These are phyloP conservation scores for Holacanthella duospinosa DNA, from an alignment of 2,888 invertebrate genomes.

Conservation along the genomic window DNA sequence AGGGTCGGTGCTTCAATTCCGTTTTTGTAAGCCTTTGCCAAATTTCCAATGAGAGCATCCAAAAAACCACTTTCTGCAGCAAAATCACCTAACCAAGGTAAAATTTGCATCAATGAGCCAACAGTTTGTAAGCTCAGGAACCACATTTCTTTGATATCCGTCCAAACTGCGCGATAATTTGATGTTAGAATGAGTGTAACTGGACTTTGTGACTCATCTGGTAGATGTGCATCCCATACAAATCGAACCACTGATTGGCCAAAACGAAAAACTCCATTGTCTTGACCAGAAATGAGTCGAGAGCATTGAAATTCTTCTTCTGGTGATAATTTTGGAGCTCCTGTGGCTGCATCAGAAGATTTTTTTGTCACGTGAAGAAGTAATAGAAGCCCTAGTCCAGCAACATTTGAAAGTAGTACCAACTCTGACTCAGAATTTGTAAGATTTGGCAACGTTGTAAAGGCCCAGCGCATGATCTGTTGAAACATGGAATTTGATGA, in stretches of 20 bases:
- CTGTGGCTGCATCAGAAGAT: slow-evolving; percentile 44
- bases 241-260: slow-evolving; percentile 81
- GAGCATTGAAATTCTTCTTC: slow-evolving; percentile 34
- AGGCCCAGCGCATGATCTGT: slow-evolving; percentile 52
- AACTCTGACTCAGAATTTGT: slow-evolving; percentile 53
- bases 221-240: slow-evolving; percentile 82
- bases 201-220: slow-evolving; percentile 69
- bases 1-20: slow-evolving; percentile 72
- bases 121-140: slow-evolving; percentile 89
- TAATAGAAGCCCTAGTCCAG: slow-evolving; percentile 68
- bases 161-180: slow-evolving; percentile 77
- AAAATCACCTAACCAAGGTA: slow-evolving; percentile 83
- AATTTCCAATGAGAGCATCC: slow-evolving; percentile 69
- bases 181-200: slow-evolving; percentile 68
- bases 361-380: slow-evolving; percentile 72
- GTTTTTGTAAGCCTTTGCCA: slow-evolving; percentile 71
- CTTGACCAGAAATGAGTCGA: slow-evolving; percentile 49
- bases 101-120: slow-evolving; percentile 63
- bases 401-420: slow-evolving; percentile 71
- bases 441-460: slow-evolving; percentile 29
- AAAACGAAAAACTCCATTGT: slow-evolving; percentile 63
- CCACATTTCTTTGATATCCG: slow-evolving; percentile 82
- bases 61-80: slow-evolving; percentile 91
- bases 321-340: slow-evolving; percentile 27
- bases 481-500: slow-evolving; percentile 63